Evolutionary conservation across 2,113 vertebrate species (phyloP), one percentile per base, ranked within the genome.

Genomic region (Epinephelus cyanopodus): DNA sequence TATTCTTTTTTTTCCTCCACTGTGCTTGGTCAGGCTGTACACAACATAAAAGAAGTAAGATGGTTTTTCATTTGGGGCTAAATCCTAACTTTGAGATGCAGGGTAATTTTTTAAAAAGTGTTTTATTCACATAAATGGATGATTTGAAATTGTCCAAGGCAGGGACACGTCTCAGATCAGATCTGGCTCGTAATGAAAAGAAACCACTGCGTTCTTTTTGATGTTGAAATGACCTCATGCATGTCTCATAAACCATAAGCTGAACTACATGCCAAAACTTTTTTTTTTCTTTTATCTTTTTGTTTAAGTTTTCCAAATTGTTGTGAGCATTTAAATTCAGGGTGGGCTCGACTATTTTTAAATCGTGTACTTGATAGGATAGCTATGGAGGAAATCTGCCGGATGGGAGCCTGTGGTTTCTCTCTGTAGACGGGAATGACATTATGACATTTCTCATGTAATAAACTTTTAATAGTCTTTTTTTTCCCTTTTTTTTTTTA

Each of bases 311-410:
- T 74, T 79, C n/a, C 69, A 73, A 5, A 56, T 70, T 73, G 58
- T 87, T 67, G 21, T 84, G 77, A 86, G 53, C 79, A 45, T 84
- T 80, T 18, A 82, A 79, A 84, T 74, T 82, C 80, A 75, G 54
- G 73, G 45, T 63, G 27, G 64, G 37, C 45, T 79, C 19, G 27
- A 12, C 47, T 62, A 42, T 82, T 93, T 90, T 88, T 82, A 87
- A 88, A 79, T 75, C 10, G 76, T 52, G 29, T 76, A 29, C 48
- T 67, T 65, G 19, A 68, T 79, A 23, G 53, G 54, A 37, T 73
- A 57, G n/a, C 47, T 73, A 17, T 65, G 50, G 42, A 71, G 64
- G 39, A 70, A 18, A 56, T 42, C 39, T 72, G 57, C 71, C 81
- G 75, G 48, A 58, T 70, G 52, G 45, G 21, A 68, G 61, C 25